A percentile compares a stretch with the other conserved stretches of the same genome.
phyloP scores from a whole-genome alignment of 1,140 invertebrate species.

The Drosophila burlai region DNA sequence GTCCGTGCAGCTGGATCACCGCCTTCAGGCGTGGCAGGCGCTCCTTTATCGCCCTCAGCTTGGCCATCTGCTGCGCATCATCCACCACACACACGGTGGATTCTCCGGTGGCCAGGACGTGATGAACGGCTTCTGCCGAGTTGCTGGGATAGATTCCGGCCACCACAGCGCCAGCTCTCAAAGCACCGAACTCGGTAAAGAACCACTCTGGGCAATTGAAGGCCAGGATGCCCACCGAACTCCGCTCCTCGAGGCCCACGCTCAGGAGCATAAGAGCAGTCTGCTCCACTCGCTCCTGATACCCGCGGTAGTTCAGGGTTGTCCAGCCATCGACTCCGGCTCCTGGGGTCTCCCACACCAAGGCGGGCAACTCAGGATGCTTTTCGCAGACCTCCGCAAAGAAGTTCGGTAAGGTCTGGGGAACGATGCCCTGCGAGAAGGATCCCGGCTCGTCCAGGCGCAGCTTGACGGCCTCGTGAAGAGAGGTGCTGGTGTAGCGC shows the following conservation, averaged over 20 bases:
- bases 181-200: constrained; percentile 92
- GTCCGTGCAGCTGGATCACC: constrained; percentile 93
- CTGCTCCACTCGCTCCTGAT: constrained; percentile 89
- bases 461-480: constrained; percentile 69
- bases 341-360: constrained; percentile 87
- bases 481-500: constrained; percentile 62
- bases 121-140: constrained; percentile 92
- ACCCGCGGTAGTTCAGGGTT: constrained; percentile 92
- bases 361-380: constrained; percentile 88
- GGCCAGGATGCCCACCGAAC: constrained; percentile 94
- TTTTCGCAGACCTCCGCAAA: constrained; percentile 83
- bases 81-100: constrained; percentile 95
- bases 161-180: constrained; percentile 95
- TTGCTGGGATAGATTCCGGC: constrained; percentile 97
- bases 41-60: constrained; percentile 90
- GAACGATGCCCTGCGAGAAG: constrained; percentile 5
- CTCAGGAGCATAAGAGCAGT: constrained; percentile 94
- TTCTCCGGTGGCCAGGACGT: constrained; percentile 90
- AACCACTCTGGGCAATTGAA: constrained; percentile 97
- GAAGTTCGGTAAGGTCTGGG: constrained; percentile 57
- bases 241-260: constrained; percentile 91
- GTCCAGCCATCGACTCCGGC: constrained; percentile 83
- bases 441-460: constrained; percentile 22
- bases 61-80: constrained; percentile 93
- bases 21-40: constrained; percentile 91